phyloP scores from a whole-genome alignment of 2,888 invertebrate species.

The Cheilosia grossa region DNA sequence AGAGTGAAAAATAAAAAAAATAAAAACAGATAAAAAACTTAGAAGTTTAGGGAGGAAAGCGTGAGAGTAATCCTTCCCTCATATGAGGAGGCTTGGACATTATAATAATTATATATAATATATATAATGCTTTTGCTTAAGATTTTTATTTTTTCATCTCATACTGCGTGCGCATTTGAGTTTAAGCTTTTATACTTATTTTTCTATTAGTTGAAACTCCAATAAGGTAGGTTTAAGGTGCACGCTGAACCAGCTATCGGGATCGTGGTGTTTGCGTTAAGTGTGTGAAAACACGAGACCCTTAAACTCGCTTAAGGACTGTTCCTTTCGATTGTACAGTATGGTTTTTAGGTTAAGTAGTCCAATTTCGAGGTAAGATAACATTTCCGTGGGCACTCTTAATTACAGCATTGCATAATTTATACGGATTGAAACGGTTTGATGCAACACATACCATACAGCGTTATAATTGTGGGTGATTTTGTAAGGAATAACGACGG shows the following conservation, averaged over 20 bases:
- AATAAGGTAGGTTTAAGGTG: slow-evolving; percentile 24
- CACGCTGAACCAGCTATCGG: background rate
- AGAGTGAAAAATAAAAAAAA: slow-evolving; percentile 10
- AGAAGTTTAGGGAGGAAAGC: background rate
- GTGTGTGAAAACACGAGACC: slow-evolving; percentile 9
- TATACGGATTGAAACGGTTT: no score
- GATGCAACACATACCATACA: no score
- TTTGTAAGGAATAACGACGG: no score
- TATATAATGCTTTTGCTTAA: no score
- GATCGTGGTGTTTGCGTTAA: slow-evolving; percentile 14
- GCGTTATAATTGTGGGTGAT: no score
- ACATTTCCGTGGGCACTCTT: no score
- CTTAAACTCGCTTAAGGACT: slow-evolving; percentile 4
- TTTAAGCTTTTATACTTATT: background rate
- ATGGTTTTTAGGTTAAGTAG: background rate
- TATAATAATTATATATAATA: background rate
- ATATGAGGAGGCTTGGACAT: background rate
- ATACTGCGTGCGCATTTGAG: no score
- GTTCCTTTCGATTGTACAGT: background rate
- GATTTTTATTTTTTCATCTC: no score
- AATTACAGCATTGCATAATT: no score
- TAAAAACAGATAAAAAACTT: background rate
- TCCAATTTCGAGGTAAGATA: background rate
- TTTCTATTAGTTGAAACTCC: slow-evolving; percentile 39
- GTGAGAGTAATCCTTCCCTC: background rate